Evolutionary conservation across 92 coral and sea anemone genomes (phyloP), one percentile per base, ranked within the genome.

Genomic region (Bergia puertoricense): DNA sequence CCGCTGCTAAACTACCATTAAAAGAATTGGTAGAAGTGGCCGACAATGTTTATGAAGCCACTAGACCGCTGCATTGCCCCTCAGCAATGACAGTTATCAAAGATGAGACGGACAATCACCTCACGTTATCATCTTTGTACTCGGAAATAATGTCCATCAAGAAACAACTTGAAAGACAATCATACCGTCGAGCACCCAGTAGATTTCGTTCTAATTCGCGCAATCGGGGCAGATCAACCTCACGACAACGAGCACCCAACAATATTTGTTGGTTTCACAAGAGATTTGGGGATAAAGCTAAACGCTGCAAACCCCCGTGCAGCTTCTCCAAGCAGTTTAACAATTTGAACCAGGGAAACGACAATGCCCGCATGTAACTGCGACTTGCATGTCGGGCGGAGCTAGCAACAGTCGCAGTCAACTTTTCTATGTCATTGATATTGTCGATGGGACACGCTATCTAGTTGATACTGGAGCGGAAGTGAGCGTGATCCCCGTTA

Each of bases 231-330:
- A 6, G 65, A 6, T 56, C 65, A 56, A 15, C 85, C 41, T 45
- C 85, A 43, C 51, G 68, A 40, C 15, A 6, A 6, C 65, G 65
- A 56, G 65, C 15, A 6, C 6, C 6, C 15, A 56, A 56, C 65
- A 15, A 15, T 6, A 6, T 91, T 39, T 91, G 91, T 84, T 91
- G 93, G 93, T 77, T 74, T 83, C 85, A 87, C 77, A 62, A 77
- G 44, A 71, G 77, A 62, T 87, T 62, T 62, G 91, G 89, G 51
- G 20, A 54, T 10, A 87, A 91, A 75, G 93, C 93, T 18, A 73
- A 72, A 36, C 88, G 88, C n/a, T 88, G 89, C 89, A 59, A 86
- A 23, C 75, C 83, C 76, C 93, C 91, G 38, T 91, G 93, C 86
- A 57, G 67, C 38, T 91, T 88, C 80, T 44, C 6, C 43, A 30